These are phyloP conservation scores for Paragorgia papillata DNA, from an alignment of 92 coral and sea anemone species.

Conservation along the genomic window DNA sequence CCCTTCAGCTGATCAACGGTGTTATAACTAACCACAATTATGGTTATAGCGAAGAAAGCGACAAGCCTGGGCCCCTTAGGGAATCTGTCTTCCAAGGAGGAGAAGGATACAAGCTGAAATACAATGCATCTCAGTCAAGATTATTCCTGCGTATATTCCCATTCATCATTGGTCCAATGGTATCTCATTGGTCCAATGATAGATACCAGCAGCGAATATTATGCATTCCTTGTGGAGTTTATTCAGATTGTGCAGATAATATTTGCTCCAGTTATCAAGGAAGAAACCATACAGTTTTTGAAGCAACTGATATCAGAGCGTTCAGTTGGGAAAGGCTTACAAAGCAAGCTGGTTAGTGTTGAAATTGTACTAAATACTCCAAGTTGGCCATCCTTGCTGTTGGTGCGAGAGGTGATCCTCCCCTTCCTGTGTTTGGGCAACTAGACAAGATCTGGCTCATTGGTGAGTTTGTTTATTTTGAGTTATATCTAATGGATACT, in stretches of 20 bases:
- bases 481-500: too few species aligned
- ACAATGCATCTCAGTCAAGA: not conserved
- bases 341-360: not conserved
- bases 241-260: slow-evolving; percentile 12
- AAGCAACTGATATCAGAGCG: slow-evolving; percentile 25
- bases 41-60: slow-evolving; percentile 24
- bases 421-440: slow-evolving; percentile 28
- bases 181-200: not conserved
- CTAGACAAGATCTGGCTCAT: slow-evolving; percentile 25
- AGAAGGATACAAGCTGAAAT: slow-evolving; percentile 4
- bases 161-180: not conserved
- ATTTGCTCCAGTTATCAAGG: slow-evolving; percentile 39
- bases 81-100: slow-evolving; percentile 1
- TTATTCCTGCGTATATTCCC: not conserved
- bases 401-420: not conserved
- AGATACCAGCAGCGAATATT: too few species aligned
- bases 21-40: not conserved
- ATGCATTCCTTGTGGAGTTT: too few species aligned
- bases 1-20: not conserved
- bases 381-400: not conserved
- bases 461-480: too few species aligned
- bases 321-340: not conserved
- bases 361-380: not conserved
- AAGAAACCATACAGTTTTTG: slow-evolving; percentile 25
- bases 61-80: slow-evolving; percentile 17